A percentile compares a stretch with the other conserved stretches of the same genome.
Evolutionary conservation across 2,888 invertebrate species (phyloP).

Genomic region (Thyatira batis): DNA sequence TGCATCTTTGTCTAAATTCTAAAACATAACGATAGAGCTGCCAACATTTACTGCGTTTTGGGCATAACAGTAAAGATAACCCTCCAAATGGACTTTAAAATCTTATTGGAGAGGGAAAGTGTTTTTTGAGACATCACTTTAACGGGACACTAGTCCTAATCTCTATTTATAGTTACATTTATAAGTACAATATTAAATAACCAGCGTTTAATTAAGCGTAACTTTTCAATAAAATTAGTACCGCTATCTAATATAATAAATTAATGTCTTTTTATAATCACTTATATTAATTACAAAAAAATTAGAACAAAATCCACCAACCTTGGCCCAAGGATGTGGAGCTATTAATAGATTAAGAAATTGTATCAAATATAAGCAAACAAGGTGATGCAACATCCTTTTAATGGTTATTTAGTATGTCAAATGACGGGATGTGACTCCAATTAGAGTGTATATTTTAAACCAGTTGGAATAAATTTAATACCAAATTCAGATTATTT

Average conservation of each 20-base stretch:
- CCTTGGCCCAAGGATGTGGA: neutral
- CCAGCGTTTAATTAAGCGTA: too few species aligned
- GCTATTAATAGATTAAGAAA: neutral
- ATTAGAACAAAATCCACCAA: neutral
- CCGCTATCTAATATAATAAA: too few species aligned
- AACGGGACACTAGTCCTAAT: constrained; percentile 9
- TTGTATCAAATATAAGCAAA: neutral
- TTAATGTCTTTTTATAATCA: too few species aligned
- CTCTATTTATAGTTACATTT: neutral
- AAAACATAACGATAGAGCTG: constrained; percentile 27
- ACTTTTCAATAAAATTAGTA: too few species aligned
- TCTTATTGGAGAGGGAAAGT: constrained; percentile 43
- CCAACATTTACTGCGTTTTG: constrained; percentile 26
- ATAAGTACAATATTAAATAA: neutral
- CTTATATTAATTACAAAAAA: too few species aligned
- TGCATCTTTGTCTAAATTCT: constrained; percentile 44
- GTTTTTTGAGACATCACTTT: constrained; percentile 22
- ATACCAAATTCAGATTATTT: neutral
- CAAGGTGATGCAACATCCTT: neutral
- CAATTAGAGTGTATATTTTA: neutral
- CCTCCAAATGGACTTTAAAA: constrained; percentile 49
- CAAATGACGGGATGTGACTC: constrained; percentile 1
- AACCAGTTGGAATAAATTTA: constrained; percentile 1
- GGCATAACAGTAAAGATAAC: constrained; percentile 44
- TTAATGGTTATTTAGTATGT: neutral